These are phyloP conservation scores for Diorhabda carinulata DNA, from an alignment of 1,140 invertebrate genomes.

Conservation along the genomic window DNA sequence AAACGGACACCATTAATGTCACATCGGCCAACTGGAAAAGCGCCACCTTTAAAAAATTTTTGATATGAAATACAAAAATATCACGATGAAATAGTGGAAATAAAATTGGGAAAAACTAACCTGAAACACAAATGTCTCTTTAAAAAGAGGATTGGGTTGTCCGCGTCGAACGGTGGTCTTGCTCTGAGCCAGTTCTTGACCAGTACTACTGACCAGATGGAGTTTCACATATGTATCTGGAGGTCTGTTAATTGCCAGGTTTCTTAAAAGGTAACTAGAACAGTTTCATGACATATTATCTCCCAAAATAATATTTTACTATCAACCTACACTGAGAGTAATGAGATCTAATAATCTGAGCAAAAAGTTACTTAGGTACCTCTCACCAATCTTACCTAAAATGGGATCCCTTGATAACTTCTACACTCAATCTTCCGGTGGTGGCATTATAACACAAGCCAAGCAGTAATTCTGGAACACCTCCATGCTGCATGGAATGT, in stretches of 20 bases:
- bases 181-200: constrained; percentile 86
- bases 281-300: neutral
- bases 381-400: constrained; percentile 59
- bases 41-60: constrained; percentile 64
- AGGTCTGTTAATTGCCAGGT: constrained; percentile 68
- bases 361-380: no score
- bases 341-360: no score
- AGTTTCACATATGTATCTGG: constrained; percentile 93
- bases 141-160: constrained; percentile 92
- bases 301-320: constrained; percentile 5
- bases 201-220: constrained; percentile 83
- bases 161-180: constrained; percentile 87
- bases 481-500: constrained; percentile 85
- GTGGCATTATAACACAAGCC: constrained; percentile 90
- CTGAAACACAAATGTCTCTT: constrained; percentile 95
- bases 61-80: neutral
- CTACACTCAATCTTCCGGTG: constrained; percentile 87
- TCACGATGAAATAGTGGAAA: no score
- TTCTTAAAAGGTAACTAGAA: constrained; percentile 48
- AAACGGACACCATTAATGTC: constrained; percentile 89
- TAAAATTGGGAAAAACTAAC: constrained; percentile 49
- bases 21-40: constrained; percentile 94
- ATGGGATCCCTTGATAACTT: constrained; percentile 90
- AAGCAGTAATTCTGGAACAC: constrained; percentile 82
- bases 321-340: neutral